Evolutionary conservation across 1,140 invertebrate species (phyloP).

Genomic region (Kradibia gibbosae): DNA sequence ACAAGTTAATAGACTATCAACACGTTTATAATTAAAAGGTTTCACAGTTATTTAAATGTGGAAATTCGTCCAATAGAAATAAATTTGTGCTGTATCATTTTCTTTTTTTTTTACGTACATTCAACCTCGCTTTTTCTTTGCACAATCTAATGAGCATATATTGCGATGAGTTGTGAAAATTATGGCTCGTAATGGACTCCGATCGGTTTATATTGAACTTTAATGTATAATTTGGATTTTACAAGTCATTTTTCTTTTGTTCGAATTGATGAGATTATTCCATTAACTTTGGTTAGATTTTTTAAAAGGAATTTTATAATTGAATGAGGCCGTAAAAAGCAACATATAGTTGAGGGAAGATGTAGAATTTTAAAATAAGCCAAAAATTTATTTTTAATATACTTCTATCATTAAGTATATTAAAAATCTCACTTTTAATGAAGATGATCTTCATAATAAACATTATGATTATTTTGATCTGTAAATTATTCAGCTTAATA

Average conservation of each 20-base stretch:
- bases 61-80: background rate
- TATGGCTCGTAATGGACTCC: slow-evolving; percentile 42
- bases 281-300: slow-evolving; percentile 30
- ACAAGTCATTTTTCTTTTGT: slow-evolving; percentile 44
- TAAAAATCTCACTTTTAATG: background rate
- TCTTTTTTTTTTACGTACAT: too few relatives aligned
- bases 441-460: background rate
- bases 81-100: slow-evolving; percentile 36
- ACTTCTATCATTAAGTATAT: too few relatives aligned
- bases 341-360: background rate
- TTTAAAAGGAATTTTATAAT: background rate
- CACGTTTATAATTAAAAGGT: background rate
- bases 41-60: background rate
- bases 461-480: background rate
- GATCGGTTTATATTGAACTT: slow-evolving; percentile 39
- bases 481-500: background rate
- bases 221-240: slow-evolving; percentile 43
- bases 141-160: background rate
- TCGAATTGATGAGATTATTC: slow-evolving; percentile 31
- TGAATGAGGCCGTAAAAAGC: background rate
- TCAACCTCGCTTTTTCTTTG: slow-evolving; percentile 20
- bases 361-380: background rate
- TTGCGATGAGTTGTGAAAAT: slow-evolving; percentile 44
- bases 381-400: background rate
- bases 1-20: background rate